Evolutionary conservation across 2,888 invertebrate species (phyloP).

Genomic region (Meiosimyza decipiens): DNA sequence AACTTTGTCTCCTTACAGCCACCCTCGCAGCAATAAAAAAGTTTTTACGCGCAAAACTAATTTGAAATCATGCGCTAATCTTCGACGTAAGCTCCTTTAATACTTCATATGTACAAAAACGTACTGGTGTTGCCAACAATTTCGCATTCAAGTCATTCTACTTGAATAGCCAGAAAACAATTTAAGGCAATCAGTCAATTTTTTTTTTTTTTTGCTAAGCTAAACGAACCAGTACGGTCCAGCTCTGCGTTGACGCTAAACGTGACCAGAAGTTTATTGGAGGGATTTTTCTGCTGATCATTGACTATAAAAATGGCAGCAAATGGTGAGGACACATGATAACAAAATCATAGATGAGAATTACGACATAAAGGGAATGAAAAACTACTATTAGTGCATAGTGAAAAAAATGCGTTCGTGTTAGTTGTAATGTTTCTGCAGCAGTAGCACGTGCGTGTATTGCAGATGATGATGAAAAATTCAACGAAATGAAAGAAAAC

Average conservation of each 20-base stretch:
- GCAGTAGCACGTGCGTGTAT: no score
- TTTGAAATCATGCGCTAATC: slow-evolving; percentile 28
- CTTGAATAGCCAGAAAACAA: slow-evolving; percentile 50
- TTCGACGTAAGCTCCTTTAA: not conserved
- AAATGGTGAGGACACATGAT: no score
- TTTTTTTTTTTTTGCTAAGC: not conserved
- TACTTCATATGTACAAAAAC: not conserved
- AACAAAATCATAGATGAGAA: not conserved
- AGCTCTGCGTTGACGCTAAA: slow-evolving; percentile 14
- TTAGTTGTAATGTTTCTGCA: no score
- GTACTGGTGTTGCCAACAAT: slow-evolving; percentile 3
- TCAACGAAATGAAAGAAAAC: no score
- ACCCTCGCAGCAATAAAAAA: not conserved
- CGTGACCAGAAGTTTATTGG: slow-evolving; percentile 12
- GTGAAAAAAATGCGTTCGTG: not conserved
- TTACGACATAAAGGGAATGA: not conserved
- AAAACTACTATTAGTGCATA: not conserved
- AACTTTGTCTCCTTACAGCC: no score
- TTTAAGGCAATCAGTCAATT: slow-evolving; percentile 55
- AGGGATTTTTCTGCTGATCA: not conserved
- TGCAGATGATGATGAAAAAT: no score
- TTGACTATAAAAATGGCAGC: no score
- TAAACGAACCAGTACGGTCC: slow-evolving; percentile 1
- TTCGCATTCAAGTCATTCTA: slow-evolving; percentile 17
- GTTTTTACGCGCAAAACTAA: slow-evolving; percentile 19